Evolutionary conservation across 1,140 invertebrate species (phyloP).

Genomic region (Tribolium madens): DNA sequence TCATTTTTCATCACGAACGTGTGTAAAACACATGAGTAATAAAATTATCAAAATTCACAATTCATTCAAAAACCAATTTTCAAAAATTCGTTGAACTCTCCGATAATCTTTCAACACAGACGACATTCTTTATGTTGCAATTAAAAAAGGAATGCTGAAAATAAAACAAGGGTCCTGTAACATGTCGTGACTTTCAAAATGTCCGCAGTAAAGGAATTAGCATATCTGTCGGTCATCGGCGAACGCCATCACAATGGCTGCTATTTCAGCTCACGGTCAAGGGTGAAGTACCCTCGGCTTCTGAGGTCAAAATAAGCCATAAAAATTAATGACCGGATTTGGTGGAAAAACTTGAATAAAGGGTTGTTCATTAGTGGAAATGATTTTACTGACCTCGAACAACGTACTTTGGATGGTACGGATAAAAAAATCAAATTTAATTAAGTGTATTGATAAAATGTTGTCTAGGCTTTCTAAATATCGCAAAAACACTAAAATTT

Average conservation of each 20-base stretch:
- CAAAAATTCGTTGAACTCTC: background rate
- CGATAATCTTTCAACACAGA: background rate
- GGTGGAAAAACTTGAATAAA: background rate
- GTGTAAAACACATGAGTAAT: no score
- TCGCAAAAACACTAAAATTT: no score
- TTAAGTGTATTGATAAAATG: no score
- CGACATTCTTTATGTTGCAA: background rate
- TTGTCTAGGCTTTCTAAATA: no score
- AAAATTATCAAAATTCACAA: no score
- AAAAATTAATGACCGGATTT: background rate
- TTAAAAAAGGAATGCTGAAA: background rate
- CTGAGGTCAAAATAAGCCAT: background rate
- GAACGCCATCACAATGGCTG: background rate
- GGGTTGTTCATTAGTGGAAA: background rate
- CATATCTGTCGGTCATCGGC: slow-evolving; percentile 35
- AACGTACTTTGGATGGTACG: background rate
- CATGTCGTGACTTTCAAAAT: slow-evolving; percentile 12
- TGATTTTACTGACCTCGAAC: background rate
- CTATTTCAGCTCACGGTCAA: slow-evolving; percentile 28
- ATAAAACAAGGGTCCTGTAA: slow-evolving; percentile 1
- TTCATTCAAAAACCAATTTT: background rate
- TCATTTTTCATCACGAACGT: no score
- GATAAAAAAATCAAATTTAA: background rate
- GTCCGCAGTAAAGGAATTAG: slow-evolving; percentile 29
- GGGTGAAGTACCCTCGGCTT: slow-evolving; percentile 14